A percentile compares a stretch with the other conserved stretches of the same genome.
Conservation (phyloP, 1,140 invertebrate species). For the Zaprionus ornatus region DNA sequence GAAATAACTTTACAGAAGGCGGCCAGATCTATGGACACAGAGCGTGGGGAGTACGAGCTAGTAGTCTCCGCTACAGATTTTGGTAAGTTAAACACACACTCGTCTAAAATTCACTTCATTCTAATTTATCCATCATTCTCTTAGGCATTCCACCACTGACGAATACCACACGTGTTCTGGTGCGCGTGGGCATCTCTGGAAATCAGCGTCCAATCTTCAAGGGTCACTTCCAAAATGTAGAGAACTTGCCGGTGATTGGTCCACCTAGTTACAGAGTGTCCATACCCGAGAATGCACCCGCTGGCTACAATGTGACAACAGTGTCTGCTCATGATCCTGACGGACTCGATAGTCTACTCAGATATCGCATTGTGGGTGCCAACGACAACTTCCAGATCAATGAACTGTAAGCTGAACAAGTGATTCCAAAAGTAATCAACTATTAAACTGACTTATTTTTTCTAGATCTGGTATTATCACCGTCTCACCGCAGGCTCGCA, state of each 20-base stretch:
- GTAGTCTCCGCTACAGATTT: constrained; percentile 89
- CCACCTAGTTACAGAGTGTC: constrained; percentile 88
- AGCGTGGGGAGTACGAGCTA: constrained; percentile 89
- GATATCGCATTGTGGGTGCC: constrained; percentile 90
- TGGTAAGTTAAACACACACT: constrained; percentile 80
- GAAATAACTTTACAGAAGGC: constrained; percentile 88
- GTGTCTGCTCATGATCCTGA: constrained; percentile 91
- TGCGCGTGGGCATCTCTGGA: constrained; percentile 90
- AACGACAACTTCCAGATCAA: constrained; percentile 92
- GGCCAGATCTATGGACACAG: constrained; percentile 89
- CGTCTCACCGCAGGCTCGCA: constrained; percentile 89
- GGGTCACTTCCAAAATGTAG: constrained; percentile 87
- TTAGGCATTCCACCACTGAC: constrained; percentile 85
- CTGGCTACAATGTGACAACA: constrained; percentile 88
- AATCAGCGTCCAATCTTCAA: constrained; percentile 91
- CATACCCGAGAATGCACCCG: constrained; percentile 88
- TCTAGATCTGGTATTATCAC: constrained; percentile 88
- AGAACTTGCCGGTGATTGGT: constrained; percentile 85
- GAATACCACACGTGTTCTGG: constrained; percentile 87
- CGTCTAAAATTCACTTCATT: not conserved
- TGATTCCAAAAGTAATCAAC: too few species aligned
- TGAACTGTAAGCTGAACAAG: constrained; percentile 85
- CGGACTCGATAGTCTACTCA: constrained; percentile 88
- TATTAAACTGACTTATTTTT: not conserved
- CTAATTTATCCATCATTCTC: not conserved